phyloP scores from a whole-genome alignment of 2,113 vertebrate species.

The Eleginops maclovinus region DNA sequence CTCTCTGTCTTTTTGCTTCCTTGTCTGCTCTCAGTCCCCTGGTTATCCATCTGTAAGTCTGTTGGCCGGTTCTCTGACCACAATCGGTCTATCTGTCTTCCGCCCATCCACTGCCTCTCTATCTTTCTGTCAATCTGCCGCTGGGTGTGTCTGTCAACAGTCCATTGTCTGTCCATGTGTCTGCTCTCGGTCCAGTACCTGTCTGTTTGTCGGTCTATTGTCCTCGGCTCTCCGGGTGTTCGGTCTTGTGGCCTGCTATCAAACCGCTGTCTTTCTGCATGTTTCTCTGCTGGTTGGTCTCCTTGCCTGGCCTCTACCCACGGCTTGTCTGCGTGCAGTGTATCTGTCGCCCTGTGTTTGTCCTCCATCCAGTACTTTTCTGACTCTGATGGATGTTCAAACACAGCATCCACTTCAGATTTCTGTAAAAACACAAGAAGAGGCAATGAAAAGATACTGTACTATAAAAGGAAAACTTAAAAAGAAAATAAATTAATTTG shows the following conservation, averaged over 20 bases:
- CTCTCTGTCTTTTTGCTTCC: constrained; percentile 64
- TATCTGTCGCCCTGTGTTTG: constrained; percentile 64
- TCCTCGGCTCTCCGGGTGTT: constrained; percentile 50
- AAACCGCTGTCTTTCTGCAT: constrained; percentile 59
- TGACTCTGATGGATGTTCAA: constrained; percentile 62
- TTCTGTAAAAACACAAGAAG: constrained; percentile 59
- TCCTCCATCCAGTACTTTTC: constrained; percentile 74
- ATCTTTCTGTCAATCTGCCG: constrained; percentile 82
- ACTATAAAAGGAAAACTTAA: not conserved
- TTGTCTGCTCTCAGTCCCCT: constrained; percentile 66
- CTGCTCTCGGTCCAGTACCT: constrained; percentile 69
- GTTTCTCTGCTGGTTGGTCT: constrained; percentile 55
- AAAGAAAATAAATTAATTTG: no score
- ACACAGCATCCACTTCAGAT: constrained; percentile 68
- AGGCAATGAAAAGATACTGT: not conserved
- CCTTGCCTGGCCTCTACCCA: constrained; percentile 53
- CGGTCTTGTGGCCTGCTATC: constrained; percentile 69
- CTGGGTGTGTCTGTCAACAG: constrained; percentile 78
- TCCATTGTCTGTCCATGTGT: constrained; percentile 74
- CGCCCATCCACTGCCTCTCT: constrained; percentile 79
- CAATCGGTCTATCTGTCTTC: constrained; percentile 75
- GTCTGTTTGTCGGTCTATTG: constrained; percentile 58
- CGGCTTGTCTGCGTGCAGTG: constrained; percentile 59
- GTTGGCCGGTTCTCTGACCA: constrained; percentile 72
- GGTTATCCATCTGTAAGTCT: constrained; percentile 69